These are phyloP conservation scores for Drosophila nasuta DNA, from an alignment of 1,140 invertebrate genomes.

Conservation along the genomic window DNA sequence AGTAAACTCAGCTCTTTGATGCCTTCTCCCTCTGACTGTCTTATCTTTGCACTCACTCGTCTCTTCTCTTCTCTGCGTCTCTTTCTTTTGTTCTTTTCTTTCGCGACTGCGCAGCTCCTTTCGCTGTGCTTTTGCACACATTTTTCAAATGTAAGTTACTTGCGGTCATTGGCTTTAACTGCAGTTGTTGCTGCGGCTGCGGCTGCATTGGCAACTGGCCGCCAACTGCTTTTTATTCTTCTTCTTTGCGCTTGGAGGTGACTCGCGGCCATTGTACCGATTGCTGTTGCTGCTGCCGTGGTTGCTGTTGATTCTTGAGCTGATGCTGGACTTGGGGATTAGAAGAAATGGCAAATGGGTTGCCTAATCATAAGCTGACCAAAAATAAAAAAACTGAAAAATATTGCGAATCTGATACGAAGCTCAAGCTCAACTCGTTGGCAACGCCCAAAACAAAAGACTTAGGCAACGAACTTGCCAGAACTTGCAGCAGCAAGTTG, in stretches of 20 bases:
- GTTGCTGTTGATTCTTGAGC: background rate
- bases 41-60: constrained; percentile 10
- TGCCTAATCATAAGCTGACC: constrained; percentile 38
- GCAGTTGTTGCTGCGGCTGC: constrained; percentile 35
- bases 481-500: constrained; percentile 24
- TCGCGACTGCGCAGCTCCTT: constrained; percentile 63
- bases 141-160: constrained; percentile 85
- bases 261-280: constrained; percentile 70
- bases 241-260: constrained; percentile 34
- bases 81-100: constrained; percentile 23
- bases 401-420: constrained; percentile 21
- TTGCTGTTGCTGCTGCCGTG: constrained; percentile 26
- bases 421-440: constrained; percentile 5
- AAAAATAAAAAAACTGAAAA: background rate
- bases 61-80: constrained; percentile 3
- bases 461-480: constrained; percentile 52
- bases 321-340: constrained; percentile 5
- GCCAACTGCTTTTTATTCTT: constrained; percentile 9
- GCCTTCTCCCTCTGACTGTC: constrained; percentile 18
- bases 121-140: constrained; percentile 83
- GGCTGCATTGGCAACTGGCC: constrained; percentile 42
- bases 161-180: constrained; percentile 84
- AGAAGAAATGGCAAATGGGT: constrained; percentile 18
- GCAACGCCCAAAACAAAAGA: constrained; percentile 58
- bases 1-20: constrained; percentile 22